These are phyloP conservation scores for Camptogramma bilineatum DNA, from an alignment of 2,888 invertebrate genomes.

Conservation along the genomic window DNA sequence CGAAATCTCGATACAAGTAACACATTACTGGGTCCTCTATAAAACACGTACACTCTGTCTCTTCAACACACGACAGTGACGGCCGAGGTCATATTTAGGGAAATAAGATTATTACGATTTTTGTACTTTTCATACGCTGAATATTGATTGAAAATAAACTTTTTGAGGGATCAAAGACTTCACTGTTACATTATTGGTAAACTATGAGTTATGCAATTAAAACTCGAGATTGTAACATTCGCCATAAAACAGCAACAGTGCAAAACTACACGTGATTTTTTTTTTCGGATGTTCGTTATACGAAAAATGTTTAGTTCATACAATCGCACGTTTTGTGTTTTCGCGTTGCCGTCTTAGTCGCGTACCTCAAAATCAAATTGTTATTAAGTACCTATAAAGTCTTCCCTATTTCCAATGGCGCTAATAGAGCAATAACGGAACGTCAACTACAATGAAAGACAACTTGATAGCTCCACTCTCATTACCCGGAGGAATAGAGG, in stretches of 20 bases:
- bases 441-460: slow-evolving; percentile 15
- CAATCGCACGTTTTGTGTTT: too few species aligned
- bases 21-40: neutral
- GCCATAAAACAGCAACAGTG: too few species aligned
- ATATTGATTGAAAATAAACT: slow-evolving; percentile 11
- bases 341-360: too few species aligned
- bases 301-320: too few species aligned
- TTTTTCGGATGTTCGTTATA: too few species aligned
- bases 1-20: too few species aligned
- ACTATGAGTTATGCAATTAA: too few species aligned
- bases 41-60: slow-evolving; percentile 22
- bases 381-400: neutral
- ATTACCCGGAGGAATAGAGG: slow-evolving; percentile 19
- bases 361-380: too few species aligned
- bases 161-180: too few species aligned
- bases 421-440: slow-evolving; percentile 17
- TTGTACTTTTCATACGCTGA: slow-evolving; percentile 14
- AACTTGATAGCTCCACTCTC: slow-evolving; percentile 16
- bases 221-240: too few species aligned
- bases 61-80: slow-evolving; percentile 28
- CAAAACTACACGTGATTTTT: too few species aligned
- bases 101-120: slow-evolving; percentile 26
- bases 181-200: too few species aligned
- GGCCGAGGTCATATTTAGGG: slow-evolving; percentile 20
- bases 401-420: neutral